phyloP scores from a whole-genome alignment of 2,888 invertebrate species.

The Drosophila histrio region DNA sequence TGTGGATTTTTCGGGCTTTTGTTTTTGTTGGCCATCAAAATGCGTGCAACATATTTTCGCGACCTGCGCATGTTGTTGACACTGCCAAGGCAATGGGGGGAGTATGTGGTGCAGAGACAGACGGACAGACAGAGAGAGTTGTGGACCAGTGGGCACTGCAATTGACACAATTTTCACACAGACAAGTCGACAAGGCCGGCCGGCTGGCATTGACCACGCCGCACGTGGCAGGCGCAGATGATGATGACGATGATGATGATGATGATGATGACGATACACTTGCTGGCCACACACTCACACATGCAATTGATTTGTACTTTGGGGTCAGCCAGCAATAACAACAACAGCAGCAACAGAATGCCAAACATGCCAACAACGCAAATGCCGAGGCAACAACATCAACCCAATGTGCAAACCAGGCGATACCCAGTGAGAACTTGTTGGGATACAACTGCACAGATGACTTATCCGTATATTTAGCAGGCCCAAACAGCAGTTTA shows the following conservation, averaged over 20 bases:
- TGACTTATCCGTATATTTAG: neutral
- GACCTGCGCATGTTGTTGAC: conserved; percentile 76
- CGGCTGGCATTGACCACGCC: conserved; percentile 70
- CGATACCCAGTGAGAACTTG: neutral
- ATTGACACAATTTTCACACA: conserved; percentile 76
- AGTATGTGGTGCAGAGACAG: neutral
- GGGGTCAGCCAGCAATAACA: conserved; percentile 67
- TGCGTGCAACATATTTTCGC: conserved; percentile 62
- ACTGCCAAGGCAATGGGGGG: conserved; percentile 37
- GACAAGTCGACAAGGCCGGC: conserved; percentile 70
- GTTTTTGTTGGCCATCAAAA: conserved; percentile 13
- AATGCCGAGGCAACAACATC: conserved; percentile 35
- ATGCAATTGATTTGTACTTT: conserved; percentile 77
- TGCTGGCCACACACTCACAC: conserved; percentile 24
- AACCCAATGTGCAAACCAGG: conserved; percentile 20
- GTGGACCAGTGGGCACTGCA: conserved; percentile 60
- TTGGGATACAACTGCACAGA: neutral
- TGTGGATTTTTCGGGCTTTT: neutral
- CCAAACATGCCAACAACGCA: conserved; percentile 65
- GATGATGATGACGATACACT: conserved; percentile 24
- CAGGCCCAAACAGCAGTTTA: neutral
- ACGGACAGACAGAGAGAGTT: neutral
- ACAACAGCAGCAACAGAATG: conserved; percentile 41
- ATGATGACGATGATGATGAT: conserved; percentile 38
- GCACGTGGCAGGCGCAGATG: conserved; percentile 56